Evolutionary conservation across 2,888 invertebrate genomes (phyloP).

Genomic region (Lumbricus terrestris): DNA sequence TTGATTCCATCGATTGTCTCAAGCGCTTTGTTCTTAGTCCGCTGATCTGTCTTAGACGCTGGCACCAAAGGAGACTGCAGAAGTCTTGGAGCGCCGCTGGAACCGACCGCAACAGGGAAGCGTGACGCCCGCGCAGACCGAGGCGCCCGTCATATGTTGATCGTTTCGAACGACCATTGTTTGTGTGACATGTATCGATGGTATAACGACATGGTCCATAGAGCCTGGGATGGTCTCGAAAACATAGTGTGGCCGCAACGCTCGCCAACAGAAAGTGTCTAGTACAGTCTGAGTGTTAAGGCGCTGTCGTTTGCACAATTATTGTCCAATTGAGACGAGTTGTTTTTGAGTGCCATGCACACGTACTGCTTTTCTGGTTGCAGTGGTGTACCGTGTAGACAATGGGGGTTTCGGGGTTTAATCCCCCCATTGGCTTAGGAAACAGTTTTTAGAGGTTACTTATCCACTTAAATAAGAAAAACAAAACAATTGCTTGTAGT

Average conservation of each 20-base stretch:
- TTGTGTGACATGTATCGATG: background rate
- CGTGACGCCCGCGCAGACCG: background rate
- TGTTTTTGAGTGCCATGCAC: background rate
- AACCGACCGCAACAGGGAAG: background rate
- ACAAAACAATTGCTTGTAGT: too few species aligned
- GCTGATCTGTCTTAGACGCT: background rate
- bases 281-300: background rate
- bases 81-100: background rate
- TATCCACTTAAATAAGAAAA: too few species aligned
- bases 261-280: background rate
- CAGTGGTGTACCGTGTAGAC: background rate
- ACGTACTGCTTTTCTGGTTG: too few species aligned
- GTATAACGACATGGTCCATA: background rate
- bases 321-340: background rate
- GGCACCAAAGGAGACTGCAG: background rate
- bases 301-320: background rate
- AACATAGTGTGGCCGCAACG: background rate
- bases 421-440: too few species aligned
- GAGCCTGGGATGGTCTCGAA: background rate
- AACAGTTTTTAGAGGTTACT: too few species aligned
- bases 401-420: background rate
- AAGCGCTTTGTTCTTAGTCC: background rate
- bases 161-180: background rate
- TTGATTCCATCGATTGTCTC: background rate
- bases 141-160: background rate